These are phyloP conservation scores for Synergus umbraculus DNA, from an alignment of 2,888 invertebrate genomes.

Conservation along the genomic window DNA sequence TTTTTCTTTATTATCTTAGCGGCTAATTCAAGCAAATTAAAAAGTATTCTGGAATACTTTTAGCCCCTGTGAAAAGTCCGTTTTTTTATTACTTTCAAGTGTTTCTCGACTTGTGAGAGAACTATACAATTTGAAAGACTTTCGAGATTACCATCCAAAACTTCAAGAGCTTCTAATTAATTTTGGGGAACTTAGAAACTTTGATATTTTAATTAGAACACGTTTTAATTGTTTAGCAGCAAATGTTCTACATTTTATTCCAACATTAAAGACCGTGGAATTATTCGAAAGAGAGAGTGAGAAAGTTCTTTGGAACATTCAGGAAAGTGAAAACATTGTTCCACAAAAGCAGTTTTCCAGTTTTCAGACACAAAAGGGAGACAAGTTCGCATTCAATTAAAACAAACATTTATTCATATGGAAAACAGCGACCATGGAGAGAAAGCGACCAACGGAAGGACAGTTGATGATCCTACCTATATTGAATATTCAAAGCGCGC, in stretches of 20 bases:
- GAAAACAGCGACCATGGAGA: conserved; percentile 23
- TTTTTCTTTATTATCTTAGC: not conserved
- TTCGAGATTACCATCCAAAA: not conserved
- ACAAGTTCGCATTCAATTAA: conserved; percentile 27
- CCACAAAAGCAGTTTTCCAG: conserved; percentile 15
- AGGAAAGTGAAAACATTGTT: conserved; percentile 21
- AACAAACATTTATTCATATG: conserved; percentile 37
- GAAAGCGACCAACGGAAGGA: conserved; percentile 12
- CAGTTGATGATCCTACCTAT: conserved; percentile 18
- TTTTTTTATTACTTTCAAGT: too few relatives aligned
- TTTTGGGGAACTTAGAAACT: too few relatives aligned
- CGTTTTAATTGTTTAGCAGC: not conserved
- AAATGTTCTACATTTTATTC: not conserved
- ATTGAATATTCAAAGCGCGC: conserved; percentile 1
- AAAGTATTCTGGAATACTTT: too few relatives aligned
- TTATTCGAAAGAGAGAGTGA: not conserved
- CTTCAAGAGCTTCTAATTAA: not conserved
- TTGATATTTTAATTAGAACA: not conserved
- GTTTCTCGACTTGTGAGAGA: not conserved
- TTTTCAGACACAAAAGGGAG: not conserved
- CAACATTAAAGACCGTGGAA: not conserved
- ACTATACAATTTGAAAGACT: not conserved
- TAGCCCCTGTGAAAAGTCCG: too few relatives aligned
- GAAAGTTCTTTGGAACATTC: not conserved
- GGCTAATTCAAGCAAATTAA: too few relatives aligned